phyloP scores from a whole-genome alignment of 37 sponge, comb jelly and placozoan genomes.

The Spongia lamella region DNA sequence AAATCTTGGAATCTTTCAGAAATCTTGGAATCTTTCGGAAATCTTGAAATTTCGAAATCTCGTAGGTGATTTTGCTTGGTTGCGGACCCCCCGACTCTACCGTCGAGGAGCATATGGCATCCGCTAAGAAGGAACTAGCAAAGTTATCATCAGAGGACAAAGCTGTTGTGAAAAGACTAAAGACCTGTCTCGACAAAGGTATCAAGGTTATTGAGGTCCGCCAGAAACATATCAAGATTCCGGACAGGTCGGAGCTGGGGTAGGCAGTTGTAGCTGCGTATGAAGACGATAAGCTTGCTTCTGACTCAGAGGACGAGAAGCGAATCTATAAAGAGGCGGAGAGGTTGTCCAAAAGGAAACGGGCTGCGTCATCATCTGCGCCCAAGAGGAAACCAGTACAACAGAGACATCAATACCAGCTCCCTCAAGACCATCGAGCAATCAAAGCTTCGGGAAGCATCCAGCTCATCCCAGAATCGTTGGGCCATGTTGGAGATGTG shows the following conservation, averaged over 20 bases:
- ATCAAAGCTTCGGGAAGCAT: neutral
- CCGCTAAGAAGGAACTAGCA: no score
- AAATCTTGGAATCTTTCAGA: no score
- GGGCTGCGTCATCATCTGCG: no score
- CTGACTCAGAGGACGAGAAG: conserved; percentile 16
- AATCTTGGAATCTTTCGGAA: no score
- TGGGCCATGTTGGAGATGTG: neutral
- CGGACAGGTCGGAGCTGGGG: conserved; percentile 11
- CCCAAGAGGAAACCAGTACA: no score
- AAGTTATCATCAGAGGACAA: no score
- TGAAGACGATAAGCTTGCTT: conserved; percentile 14
- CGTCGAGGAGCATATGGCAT: no score
- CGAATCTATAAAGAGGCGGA: conserved; percentile 8
- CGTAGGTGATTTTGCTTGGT: no score
- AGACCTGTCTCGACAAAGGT: conserved; percentile 7
- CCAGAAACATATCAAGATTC: conserved; percentile 4
- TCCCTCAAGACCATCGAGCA: no score
- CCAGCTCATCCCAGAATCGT: neutral
- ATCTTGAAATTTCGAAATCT: no score
- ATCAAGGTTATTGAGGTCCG: neutral
- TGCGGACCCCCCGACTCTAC: no score
- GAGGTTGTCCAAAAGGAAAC: neutral
- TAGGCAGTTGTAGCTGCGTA: conserved; percentile 7
- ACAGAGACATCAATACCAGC: no score
- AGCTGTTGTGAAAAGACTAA: neutral